Percentiles rank a stretch among this genome's conserved stretches.
phyloP scores from a whole-genome alignment of 2,113 vertebrate genomes.

The Carassius gibelio region DNA sequence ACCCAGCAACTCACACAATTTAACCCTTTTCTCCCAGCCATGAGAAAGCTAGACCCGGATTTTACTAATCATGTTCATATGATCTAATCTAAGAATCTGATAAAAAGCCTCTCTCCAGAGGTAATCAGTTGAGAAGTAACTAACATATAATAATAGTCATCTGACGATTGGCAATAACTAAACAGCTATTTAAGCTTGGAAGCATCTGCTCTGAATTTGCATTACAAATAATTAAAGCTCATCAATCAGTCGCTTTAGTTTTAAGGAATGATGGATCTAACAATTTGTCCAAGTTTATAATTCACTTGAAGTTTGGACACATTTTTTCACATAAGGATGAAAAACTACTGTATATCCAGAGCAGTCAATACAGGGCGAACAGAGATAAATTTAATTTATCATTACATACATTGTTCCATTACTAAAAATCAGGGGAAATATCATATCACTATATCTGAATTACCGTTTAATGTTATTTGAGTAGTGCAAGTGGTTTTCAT shows the following conservation, averaged over 20 bases:
- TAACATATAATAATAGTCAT: not conserved
- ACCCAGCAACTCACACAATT: conserved; percentile 65
- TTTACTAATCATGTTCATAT: conserved; percentile 25
- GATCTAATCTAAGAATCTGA: conserved; percentile 40
- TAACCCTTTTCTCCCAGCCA: conserved; percentile 50
- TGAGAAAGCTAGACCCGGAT: conserved; percentile 14
- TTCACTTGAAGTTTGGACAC: not conserved
- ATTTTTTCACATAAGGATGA: not conserved
- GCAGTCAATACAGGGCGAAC: not conserved
- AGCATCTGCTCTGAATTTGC: conserved; percentile 7
- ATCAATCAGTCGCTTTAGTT: not conserved
- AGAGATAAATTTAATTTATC: not conserved
- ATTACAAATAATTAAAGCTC: not conserved
- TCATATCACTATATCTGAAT: not conserved
- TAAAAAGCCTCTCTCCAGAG: conserved; percentile 16
- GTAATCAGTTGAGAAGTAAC: not conserved
- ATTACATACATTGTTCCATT: not conserved
- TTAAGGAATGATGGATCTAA: not conserved
- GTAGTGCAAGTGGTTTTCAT: too few species aligned
- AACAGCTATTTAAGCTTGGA: not conserved
- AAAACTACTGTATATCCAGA: not conserved
- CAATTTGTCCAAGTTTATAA: not conserved
- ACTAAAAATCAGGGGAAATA: not conserved
- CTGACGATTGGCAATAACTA: not conserved
- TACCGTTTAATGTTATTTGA: too few species aligned